phyloP scores from a whole-genome alignment of 1,140 invertebrate species.

The Helicoverpa zea region DNA sequence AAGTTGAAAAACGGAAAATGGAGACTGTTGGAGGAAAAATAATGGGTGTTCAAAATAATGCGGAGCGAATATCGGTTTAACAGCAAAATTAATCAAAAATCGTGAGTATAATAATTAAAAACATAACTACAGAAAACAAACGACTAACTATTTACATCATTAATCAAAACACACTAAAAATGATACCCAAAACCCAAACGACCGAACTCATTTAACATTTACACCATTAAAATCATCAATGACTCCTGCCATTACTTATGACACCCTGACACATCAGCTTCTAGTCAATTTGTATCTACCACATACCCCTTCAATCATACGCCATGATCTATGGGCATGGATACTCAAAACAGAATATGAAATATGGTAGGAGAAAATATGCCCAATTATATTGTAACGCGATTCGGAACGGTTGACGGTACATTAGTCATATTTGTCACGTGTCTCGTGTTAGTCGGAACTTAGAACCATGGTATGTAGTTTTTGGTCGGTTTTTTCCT shows the following conservation, averaged over 20 bases:
- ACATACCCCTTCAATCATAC: conserved; percentile 65
- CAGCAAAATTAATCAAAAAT: too few species aligned
- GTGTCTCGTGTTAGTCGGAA: conserved; percentile 27
- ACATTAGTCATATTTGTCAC: conserved; percentile 48
- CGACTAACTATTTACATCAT: neutral
- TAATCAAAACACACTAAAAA: neutral
- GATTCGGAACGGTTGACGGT: conserved; percentile 54
- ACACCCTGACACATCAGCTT: conserved; percentile 18
- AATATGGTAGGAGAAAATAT: conserved; percentile 58
- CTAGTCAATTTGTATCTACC: conserved; percentile 50
- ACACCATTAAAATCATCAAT: conserved; percentile 39
- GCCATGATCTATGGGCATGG: conserved; percentile 58
- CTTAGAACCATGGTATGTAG: neutral
- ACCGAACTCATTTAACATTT: conserved; percentile 8
- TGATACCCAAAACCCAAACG: neutral
- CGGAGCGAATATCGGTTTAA: too few species aligned
- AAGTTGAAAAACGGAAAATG: neutral
- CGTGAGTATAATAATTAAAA: too few species aligned
- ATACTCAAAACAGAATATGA: conserved; percentile 53
- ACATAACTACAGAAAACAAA: too few species aligned
- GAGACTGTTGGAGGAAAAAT: neutral
- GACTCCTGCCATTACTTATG: conserved; percentile 19
- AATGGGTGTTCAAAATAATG: too few species aligned
- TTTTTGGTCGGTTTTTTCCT: neutral
- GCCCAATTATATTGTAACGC: conserved; percentile 73